Conservation (phyloP, 2,797 vertebrate genomes). For the Phrynocephalus guinanensis region DNA sequence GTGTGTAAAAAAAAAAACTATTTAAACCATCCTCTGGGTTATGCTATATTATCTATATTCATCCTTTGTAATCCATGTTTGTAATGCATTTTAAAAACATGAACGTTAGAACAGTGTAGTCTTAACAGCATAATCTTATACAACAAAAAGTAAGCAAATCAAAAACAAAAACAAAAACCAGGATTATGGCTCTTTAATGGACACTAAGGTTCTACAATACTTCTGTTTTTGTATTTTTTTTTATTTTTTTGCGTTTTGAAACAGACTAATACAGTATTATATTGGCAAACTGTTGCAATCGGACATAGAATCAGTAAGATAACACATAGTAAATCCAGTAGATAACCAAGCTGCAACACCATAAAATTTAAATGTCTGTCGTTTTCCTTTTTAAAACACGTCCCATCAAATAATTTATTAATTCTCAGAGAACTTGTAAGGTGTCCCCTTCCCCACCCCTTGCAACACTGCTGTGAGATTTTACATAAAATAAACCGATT, state of each 20-base stretch:
- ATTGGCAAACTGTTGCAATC: no score
- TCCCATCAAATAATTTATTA: fast-evolving
- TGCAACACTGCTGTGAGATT: background rate
- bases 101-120: no score
- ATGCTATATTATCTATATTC: background rate
- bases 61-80: no score
- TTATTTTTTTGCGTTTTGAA: no score
- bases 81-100: no score
- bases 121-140: no score
- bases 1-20: constrained; percentile 9
- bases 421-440: background rate
- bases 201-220: no score
- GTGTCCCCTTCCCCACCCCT: background rate
- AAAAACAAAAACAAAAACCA: no score
- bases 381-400: background rate
- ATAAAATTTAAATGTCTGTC: background rate
- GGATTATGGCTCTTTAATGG: no score
- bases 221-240: no score
- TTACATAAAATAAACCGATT: background rate
- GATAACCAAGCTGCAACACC: background rate
- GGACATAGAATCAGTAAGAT: background rate
- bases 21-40: background rate
- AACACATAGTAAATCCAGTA: background rate
- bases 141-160: no score
- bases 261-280: no score